Base-by-base conservation (phyloP, 2,888 invertebrate genomes). In the Dusona sp. region DNA sequence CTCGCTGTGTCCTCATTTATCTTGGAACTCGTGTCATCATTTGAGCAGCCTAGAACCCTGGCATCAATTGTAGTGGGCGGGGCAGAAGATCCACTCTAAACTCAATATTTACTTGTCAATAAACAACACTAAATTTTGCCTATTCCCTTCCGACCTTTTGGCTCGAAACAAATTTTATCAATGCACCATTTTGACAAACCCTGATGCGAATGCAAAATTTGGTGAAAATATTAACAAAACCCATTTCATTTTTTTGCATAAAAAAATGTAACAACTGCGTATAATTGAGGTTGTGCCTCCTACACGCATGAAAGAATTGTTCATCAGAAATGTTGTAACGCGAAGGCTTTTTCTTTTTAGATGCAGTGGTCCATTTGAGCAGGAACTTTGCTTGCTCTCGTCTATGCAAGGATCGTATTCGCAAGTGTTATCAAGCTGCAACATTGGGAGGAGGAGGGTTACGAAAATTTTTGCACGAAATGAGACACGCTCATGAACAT, bases 61-160 rank as follows among this genome's bases (percentile, higher is more conserved):
- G 19, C 29, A 22, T 19, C 16, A 48, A 73, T 80, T 42, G 81
- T 81, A 45, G 65, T 42, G 51, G 57, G 16, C 16, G 74, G 57
- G n/a, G 29, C n/a, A 42, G 33, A 61, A 82, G 42, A 74, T 72
- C 64, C 16, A 61, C 19, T 65, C 45, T 13, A 25, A 67, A 74
- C 51, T 67, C 25, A 54, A 67, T 67, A 54, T 54, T 67, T 42
- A 65, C 45, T 70, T 64, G 57, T 16, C 42, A 42, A 22, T 22
- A 38, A 16, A 25, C 45, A 38, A 22, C 38, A 9, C n/a, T 36
- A 0, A 42, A 42, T 42, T 42, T 38, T 38, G 19, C 36, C n/a
- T n/a, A 36, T 65, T 19, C 19, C 8, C 29, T 36, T 65, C n/a
- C n/a, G 38, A 29, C 29, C 29, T 4, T 13, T n/a, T n/a, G n/a